A percentile compares a stretch with the other conserved stretches of the same genome.
Conservation (phyloP, 2,113 vertebrate species). For the Pavo muticus region DNA sequence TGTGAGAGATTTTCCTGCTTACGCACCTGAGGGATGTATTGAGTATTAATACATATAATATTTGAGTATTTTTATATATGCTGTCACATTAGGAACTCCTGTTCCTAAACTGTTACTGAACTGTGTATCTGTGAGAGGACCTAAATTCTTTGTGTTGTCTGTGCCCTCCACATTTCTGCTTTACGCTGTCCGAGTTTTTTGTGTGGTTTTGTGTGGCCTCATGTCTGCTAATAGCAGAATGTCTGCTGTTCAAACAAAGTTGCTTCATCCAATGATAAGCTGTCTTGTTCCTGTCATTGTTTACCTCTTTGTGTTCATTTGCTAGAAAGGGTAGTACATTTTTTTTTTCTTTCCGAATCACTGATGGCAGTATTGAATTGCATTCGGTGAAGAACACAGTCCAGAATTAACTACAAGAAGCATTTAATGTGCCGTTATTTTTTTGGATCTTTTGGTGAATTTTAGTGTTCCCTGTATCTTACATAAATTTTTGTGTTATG, state of each 20-base stretch:
- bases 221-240: neutral
- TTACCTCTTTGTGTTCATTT: neutral
- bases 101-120: neutral
- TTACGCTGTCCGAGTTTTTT: accelerated
- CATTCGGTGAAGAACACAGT: neutral
- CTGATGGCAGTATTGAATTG: neutral
- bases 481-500: neutral
- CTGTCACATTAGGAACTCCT: neutral
- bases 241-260: neutral
- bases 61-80: neutral
- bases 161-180: neutral
- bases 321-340: neutral
- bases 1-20: neutral
- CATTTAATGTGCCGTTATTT: neutral
- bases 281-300: neutral
- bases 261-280: neutral
- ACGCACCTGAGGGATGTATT: neutral
- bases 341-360: neutral
- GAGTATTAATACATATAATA: too few relatives aligned
- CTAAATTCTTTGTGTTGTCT: neutral
- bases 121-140: neutral
- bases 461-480: neutral
- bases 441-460: neutral
- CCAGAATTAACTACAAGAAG: neutral
- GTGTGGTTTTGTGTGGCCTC: neutral